Evolutionary conservation across 2,113 vertebrate species (phyloP), one percentile per base, ranked within the genome.

Genomic region (Solea senegalensis): DNA sequence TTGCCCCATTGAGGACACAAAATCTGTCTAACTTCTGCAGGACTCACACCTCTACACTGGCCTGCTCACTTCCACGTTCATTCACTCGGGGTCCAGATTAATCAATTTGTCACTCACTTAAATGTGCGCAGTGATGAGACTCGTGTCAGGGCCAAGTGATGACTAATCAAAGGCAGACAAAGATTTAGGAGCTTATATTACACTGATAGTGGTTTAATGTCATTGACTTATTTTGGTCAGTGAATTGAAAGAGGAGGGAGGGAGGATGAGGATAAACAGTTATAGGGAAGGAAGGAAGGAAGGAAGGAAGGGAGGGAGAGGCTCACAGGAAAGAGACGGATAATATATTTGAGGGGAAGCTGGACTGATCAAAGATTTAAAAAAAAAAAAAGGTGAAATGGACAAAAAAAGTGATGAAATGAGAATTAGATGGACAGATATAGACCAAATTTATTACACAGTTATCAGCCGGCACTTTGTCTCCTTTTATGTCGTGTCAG

Each of bases 401-500:
- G 71, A 52, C 60, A 57, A 76, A 80, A 76, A 88, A 63, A 80
- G 61, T 58, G 66, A 84, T 85, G 67, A 75, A 79, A 87, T 62
- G 54, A 84, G 72, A 72, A 70, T 16, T 13, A 74, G 71, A 80
- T 71, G 84, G 53, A 62, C n/a, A 49, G 66, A 81, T 74, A 50
- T 55, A 16, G 54, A 74, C 52, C 55, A 26, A 79, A 80, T 70
- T 69, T 65, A 78, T 89, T 72, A 64, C 10, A 4, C 5, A 0
- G 13, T 78, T 76, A 81, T 72, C 79, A 66, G 56, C 70, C 49
- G 64, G 69, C 78, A 58, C 70, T 85, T 80, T 72, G 68, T 85
- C 78, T 84, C 58, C 65, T 82, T 86, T 83, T 82, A 72, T 78
- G 80, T 80, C 11, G 67, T 50, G 78, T 82, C 80, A 83, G 72